A percentile compares a stretch with the other conserved stretches of the same genome.
Evolutionary conservation across 2,113 vertebrate genomes (phyloP).

Genomic region (Coregonus clupeaformis): DNA sequence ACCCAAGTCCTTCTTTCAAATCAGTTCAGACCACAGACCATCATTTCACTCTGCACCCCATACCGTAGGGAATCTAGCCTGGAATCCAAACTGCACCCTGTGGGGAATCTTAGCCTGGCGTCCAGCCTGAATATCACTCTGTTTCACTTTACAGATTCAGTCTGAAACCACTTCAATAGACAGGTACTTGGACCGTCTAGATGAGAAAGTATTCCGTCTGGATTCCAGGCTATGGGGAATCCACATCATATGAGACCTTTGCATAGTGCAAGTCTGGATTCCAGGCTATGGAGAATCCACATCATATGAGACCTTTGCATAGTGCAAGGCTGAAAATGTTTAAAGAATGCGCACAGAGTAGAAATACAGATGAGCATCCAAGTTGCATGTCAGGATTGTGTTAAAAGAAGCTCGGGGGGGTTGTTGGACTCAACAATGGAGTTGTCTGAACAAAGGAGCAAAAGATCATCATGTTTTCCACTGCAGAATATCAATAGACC

Average conservation of each 20-base stretch:
- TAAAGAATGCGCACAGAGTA: background rate
- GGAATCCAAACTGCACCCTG: background rate
- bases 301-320: no score
- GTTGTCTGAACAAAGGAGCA: no score
- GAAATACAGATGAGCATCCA: background rate
- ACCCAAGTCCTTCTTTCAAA: slow-evolving; percentile 4
- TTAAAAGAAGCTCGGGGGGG: background rate
- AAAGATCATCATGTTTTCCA: background rate
- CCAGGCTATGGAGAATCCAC: no score
- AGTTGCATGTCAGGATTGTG: background rate
- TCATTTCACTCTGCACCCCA: background rate
- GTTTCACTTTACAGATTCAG: no score
- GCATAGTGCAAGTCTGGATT: no score
- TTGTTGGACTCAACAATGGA: no score
- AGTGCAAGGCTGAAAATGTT: background rate
- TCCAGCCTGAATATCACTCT: no score
- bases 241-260: no score
- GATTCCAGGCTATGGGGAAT: no score
- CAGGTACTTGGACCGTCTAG: no score
- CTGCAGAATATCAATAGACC: background rate
- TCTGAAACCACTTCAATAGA: no score
- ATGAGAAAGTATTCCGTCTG: no score
- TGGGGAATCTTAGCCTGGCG: background rate
- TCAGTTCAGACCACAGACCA: slow-evolving; percentile 1
- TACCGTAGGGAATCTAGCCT: background rate